Evolutionary conservation across 1,140 invertebrate genomes (phyloP).

Genomic region (Gyrodactylus bullatarudis): DNA sequence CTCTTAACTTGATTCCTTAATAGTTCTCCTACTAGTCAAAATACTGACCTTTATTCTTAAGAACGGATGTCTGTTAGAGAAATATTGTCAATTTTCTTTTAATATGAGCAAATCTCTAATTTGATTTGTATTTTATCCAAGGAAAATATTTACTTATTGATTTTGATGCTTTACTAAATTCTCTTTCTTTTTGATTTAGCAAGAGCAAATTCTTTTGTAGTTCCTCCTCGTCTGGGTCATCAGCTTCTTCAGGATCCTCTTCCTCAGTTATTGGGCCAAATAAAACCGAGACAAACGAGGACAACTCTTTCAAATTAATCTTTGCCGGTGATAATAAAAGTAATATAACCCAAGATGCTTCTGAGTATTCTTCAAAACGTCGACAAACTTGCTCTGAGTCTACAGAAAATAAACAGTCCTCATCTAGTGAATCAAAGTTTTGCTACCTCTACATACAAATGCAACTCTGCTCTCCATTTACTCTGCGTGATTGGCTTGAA

Average conservation of each 20-base stretch:
- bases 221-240: not conserved
- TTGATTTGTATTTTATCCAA: too few species aligned
- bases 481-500: constrained; percentile 51
- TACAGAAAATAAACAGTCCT: not conserved
- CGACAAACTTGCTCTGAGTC: not conserved
- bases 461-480: constrained; percentile 60
- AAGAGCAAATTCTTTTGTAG: not conserved
- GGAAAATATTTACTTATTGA: too few species aligned
- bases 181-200: not conserved
- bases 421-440: constrained; percentile 16
- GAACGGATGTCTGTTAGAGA: too few species aligned
- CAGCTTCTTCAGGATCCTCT: not conserved
- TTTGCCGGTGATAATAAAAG: not conserved
- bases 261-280: not conserved
- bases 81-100: too few species aligned
- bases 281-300: not conserved
- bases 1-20: too few species aligned
- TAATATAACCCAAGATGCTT: not conserved
- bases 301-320: not conserved
- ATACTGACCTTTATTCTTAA: too few species aligned
- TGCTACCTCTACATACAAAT: constrained; percentile 74
- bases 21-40: too few species aligned
- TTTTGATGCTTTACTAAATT: too few species aligned
- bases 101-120: too few species aligned
- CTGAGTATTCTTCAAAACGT: not conserved